phyloP scores from a whole-genome alignment of 2,113 vertebrate species.

The Hiodon tergisus region DNA sequence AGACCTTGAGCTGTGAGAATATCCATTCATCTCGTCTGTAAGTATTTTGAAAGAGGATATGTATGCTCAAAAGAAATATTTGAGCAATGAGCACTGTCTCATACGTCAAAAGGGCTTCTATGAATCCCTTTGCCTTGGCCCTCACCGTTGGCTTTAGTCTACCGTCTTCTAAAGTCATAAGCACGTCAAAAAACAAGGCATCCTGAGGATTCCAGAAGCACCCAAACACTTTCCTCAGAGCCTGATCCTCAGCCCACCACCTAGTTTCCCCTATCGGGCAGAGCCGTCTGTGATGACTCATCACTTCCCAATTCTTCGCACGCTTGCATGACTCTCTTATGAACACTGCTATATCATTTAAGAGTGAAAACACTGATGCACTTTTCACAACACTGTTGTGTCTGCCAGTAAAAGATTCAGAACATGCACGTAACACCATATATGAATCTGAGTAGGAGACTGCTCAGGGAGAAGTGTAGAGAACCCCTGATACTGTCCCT shows the following conservation, averaged over 20 bases:
- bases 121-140: slow-evolving; percentile 16
- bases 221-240: slow-evolving; percentile 19
- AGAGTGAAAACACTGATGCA: too few species aligned
- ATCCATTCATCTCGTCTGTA: slow-evolving; percentile 11
- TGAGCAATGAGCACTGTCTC: slow-evolving; percentile 14
- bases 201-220: slow-evolving; percentile 18
- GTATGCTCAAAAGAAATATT: slow-evolving; percentile 5
- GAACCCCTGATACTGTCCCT: too few species aligned
- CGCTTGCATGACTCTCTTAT: too few species aligned
- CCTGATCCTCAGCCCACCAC: slow-evolving; percentile 20
- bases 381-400: too few species aligned
- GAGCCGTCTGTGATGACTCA: too few species aligned
- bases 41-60: slow-evolving; percentile 18
- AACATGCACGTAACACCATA: too few species aligned
- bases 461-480: too few species aligned
- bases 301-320: too few species aligned
- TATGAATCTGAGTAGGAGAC: too few species aligned
- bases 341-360: too few species aligned
- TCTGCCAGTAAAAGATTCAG: too few species aligned
- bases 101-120: slow-evolving; percentile 1
- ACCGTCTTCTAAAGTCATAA: slow-evolving; percentile 19
- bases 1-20: slow-evolving; percentile 7
- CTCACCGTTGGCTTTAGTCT: neutral
- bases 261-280: slow-evolving; percentile 2
- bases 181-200: slow-evolving; percentile 18